Conservation (phyloP, 2,888 invertebrate genomes). For the Copidosoma aretas region DNA sequence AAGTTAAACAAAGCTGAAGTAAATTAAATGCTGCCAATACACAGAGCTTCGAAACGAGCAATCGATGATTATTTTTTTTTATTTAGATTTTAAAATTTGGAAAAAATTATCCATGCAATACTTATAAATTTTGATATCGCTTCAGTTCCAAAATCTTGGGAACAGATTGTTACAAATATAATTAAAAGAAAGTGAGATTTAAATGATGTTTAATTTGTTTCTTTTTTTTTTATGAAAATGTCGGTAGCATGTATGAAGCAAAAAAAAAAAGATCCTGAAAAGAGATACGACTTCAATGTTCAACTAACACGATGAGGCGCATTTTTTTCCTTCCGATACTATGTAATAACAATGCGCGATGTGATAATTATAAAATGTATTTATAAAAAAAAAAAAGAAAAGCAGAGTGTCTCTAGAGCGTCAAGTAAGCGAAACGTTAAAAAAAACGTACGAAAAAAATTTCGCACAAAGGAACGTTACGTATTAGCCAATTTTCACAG, state of each 20-base stretch:
- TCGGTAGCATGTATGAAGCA: background rate
- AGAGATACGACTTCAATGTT: background rate
- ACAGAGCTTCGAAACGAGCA: background rate
- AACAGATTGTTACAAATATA: no score
- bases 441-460: background rate
- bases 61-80: background rate
- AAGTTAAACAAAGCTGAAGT: background rate
- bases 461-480: background rate
- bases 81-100: background rate
- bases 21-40: no score
- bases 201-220: background rate
- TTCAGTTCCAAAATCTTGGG: no score
- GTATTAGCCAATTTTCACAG: constrained; percentile 18
- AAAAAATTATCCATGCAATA: background rate
- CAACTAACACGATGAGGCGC: constrained; percentile 27
- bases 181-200: background rate
- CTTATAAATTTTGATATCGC: background rate
- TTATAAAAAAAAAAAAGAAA: constrained; percentile 18
- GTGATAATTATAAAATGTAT: constrained; percentile 42
- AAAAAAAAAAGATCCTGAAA: background rate
- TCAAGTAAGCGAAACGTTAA: constrained; percentile 21
- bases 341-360: constrained; percentile 34
- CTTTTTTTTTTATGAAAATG: background rate
- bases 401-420: constrained; percentile 5
- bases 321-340: constrained; percentile 32